A percentile compares a stretch with the other conserved stretches of the same genome.
These are phyloP conservation scores for Anguilla megastoma DNA, from an alignment of 2,797 vertebrate genomes.

Conservation along the genomic window DNA sequence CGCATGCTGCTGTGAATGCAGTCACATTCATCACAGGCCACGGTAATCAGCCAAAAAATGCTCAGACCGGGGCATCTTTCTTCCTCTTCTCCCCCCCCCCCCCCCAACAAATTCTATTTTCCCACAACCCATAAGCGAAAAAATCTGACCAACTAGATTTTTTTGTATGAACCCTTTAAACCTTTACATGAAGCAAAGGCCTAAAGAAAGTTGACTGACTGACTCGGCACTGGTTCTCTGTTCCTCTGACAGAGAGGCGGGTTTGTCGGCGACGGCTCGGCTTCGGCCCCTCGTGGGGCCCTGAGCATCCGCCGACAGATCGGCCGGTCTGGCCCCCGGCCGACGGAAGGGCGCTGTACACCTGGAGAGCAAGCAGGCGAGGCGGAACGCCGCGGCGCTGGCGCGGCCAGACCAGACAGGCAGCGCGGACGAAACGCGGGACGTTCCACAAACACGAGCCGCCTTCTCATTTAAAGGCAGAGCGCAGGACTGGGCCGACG, in stretches of 20 bases:
- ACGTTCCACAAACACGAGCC: background rate
- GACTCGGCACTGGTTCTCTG: background rate
- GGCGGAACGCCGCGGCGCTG: background rate
- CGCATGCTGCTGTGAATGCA: background rate
- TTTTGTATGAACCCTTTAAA: background rate
- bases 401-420: conserved; percentile 20
- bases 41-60: background rate
- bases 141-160: background rate
- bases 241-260: background rate
- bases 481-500: background rate
- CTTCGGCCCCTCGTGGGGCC: background rate
- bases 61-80: background rate
- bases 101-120: background rate
- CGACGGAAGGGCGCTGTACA: background rate
- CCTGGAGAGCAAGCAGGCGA: background rate
- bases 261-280: background rate
- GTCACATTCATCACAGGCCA: background rate
- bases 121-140: background rate
- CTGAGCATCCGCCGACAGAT: background rate
- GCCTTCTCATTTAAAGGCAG: background rate
- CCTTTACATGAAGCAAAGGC: background rate
- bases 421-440: background rate
- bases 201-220: background rate
- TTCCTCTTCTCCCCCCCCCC: background rate
- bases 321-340: background rate